These are phyloP conservation scores for Scaptomyza caliginosa DNA, from an alignment of 2,888 invertebrate genomes.

Conservation along the genomic window DNA sequence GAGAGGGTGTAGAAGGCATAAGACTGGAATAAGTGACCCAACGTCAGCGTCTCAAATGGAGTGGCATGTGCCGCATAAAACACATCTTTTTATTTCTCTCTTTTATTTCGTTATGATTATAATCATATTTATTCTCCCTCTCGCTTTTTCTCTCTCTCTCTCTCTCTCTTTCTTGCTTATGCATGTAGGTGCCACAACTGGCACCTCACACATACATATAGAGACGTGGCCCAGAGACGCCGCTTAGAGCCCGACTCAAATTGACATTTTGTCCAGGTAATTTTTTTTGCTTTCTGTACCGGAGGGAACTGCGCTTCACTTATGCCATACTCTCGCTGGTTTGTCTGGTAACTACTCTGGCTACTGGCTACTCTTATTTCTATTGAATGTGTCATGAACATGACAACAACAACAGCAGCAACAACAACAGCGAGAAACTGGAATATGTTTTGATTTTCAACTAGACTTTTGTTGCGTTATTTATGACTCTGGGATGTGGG, in stretches of 20 bases:
- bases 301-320: conserved; percentile 35
- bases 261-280: conserved; percentile 66
- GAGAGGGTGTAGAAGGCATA: conserved; percentile 3
- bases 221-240: conserved; percentile 64
- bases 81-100: conserved; percentile 27
- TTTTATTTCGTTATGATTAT: conserved; percentile 67
- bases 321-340: conserved; percentile 9
- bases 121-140: conserved; percentile 35
- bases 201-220: conserved; percentile 63
- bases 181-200: conserved; percentile 70
- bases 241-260: conserved; percentile 42
- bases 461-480: conserved; percentile 70
- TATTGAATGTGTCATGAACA: conserved; percentile 78
- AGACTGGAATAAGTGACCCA: conserved; percentile 19
- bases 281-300: conserved; percentile 2
- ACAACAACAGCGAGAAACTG: conserved; percentile 28
- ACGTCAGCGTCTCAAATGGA: conserved; percentile 61
- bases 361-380: conserved; percentile 72
- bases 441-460: conserved; percentile 77
- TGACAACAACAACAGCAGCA: conserved; percentile 50
- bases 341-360: conserved; percentile 50
- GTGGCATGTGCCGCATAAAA: conserved; percentile 78
- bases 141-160: not conserved
- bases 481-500: conserved; percentile 31
- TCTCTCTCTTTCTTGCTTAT: not conserved